phyloP scores from a whole-genome alignment of 2,797 vertebrate species.

The Mus minutoides region DNA sequence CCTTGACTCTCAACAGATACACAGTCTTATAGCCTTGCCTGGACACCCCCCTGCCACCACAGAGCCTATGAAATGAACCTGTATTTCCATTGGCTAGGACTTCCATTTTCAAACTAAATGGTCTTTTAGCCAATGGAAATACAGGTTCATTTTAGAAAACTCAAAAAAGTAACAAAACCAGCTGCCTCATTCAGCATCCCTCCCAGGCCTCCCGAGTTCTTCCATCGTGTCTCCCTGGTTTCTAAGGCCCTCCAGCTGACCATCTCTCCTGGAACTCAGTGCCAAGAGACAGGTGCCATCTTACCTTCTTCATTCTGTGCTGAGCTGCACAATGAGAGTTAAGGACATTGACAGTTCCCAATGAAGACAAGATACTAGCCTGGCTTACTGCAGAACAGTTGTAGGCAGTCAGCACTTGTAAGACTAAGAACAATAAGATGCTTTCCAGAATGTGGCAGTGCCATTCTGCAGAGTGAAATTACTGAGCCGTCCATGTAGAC shows the following conservation, averaged over 20 bases:
- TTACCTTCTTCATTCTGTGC: not conserved
- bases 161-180: not conserved
- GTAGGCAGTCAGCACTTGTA: conserved; percentile 31
- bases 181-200: not conserved
- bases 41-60: not conserved
- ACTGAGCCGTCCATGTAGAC: not conserved
- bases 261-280: not conserved
- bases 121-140: not conserved
- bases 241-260: not conserved
- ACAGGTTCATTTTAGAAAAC: not conserved
- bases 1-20: not conserved
- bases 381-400: not conserved
- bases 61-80: too few species aligned
- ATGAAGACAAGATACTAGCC: not conserved
- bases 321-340: not conserved
- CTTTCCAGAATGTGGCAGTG: not conserved
- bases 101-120: not conserved
- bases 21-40: not conserved
- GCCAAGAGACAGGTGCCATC: not conserved
- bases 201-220: not conserved
- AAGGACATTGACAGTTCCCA: not conserved
- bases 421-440: not conserved
- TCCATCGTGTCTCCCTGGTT: not conserved
- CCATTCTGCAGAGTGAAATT: not conserved
- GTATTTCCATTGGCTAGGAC: not conserved